These are phyloP conservation scores for Holotrichia oblita DNA, from an alignment of 1,140 invertebrate species.

Conservation along the genomic window DNA sequence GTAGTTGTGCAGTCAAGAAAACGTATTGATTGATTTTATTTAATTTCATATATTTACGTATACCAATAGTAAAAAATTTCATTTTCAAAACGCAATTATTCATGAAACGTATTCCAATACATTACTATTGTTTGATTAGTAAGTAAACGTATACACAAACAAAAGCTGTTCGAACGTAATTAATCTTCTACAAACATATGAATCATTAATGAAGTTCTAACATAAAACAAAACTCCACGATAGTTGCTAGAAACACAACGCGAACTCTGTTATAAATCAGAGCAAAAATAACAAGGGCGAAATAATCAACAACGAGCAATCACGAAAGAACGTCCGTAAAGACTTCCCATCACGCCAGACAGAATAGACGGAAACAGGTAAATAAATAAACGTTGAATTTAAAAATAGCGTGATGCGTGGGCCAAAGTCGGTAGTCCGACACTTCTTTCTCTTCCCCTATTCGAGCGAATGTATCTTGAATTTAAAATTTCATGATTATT, in stretches of 20 bases:
- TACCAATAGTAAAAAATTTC: no score
- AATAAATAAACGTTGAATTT: constrained; percentile 25
- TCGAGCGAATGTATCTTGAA: neutral
- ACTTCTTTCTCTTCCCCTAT: neutral
- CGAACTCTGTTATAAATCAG: neutral
- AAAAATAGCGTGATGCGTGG: constrained; percentile 26
- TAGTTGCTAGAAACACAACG: neutral
- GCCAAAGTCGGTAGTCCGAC: neutral
- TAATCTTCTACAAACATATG: neutral
- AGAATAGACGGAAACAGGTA: constrained; percentile 18
- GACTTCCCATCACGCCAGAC: constrained; percentile 10
- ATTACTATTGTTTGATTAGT: no score
- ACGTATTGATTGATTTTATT: no score
- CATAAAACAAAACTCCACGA: neutral
- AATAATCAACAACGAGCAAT: constrained; percentile 7
- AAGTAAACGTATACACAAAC: no score
- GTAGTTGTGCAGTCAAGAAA: no score
- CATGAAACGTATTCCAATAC: no score
- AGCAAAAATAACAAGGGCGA: neutral
- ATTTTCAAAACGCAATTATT: no score
- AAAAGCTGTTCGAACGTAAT: neutral
- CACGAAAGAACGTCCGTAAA: neutral
- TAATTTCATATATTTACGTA: no score
- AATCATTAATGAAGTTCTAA: neutral
- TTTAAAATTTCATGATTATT: constrained; percentile 29